phyloP scores from a whole-genome alignment of 2,797 vertebrate genomes.

The Cossypha dichroa region DNA sequence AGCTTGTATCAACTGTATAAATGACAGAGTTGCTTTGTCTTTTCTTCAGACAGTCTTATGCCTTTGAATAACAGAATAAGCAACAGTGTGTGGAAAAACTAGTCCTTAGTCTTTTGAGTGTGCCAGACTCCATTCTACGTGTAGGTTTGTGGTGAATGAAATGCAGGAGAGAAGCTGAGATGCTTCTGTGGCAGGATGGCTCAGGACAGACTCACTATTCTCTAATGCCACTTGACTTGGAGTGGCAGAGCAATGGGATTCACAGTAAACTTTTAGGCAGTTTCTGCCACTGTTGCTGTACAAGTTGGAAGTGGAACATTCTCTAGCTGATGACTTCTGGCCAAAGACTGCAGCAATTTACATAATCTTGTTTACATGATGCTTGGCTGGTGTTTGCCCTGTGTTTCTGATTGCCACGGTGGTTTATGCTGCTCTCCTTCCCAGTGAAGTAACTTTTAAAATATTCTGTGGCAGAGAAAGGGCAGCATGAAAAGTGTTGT shows the following conservation, averaged over 20 bases:
- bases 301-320: not conserved
- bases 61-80: not conserved
- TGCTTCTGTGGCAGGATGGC: not conserved
- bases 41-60: not conserved
- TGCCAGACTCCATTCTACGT: not conserved
- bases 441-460: not conserved
- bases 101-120: not conserved
- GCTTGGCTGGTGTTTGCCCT: not conserved
- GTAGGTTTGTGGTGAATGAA: not conserved
- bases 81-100: not conserved
- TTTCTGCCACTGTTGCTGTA: not conserved
- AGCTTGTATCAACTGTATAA: not conserved
- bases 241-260: not conserved
- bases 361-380: not conserved
- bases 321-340: not conserved
- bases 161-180: not conserved
- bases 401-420: not conserved
- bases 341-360: not conserved
- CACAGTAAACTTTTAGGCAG: not conserved
- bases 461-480: not conserved
- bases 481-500: not conserved
- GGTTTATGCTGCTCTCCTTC: not conserved
- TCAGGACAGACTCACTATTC: not conserved
- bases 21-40: not conserved
- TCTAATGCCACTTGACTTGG: not conserved